Base-by-base conservation (phyloP, 2,888 invertebrate species). In the Ferdinandea cuprea region DNA sequence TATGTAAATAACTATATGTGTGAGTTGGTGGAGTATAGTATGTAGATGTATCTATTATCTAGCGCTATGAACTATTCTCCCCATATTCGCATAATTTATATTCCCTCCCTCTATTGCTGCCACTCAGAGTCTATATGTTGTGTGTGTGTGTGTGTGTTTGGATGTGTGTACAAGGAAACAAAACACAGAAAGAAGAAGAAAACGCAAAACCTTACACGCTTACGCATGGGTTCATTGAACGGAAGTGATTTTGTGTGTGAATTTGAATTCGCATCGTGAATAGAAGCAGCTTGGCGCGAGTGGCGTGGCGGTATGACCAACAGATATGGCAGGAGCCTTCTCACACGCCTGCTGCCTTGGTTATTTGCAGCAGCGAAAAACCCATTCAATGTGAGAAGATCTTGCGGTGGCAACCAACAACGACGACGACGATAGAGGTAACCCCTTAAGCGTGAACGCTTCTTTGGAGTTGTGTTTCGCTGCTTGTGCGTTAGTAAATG, bases 191-290 rank as follows among this genome's bases (percentile, higher is more conserved):
- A 13, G 58, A 66, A 48, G 25, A 35, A 73, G 17, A 17, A 63
- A 19, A 30, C 7, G 25, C 59, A 54, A 21, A 65, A 48, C 59
- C 46, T 73, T 79, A 54, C 86, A 86, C 87, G 87, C 88, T 88
- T 89, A 89, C 89, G 89, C 89, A 89, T 87, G 88, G 87, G 89
- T 89, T 89, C 89, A 89, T 88, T 89, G 89, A 87, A 89, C 89
- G 89, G 88, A 89, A 89, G 88, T 88, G 89, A 89, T 89, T 89
- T 89, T 69, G 72, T 81, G 72, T 72, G 61, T 61, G 73, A 78
- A 78, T 83, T 78, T 72, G 78, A 78, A 83, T 83, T 66, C 77
- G 42, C 30, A 15, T 44, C n/a, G 68, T n/a, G 48, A 52, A 50
- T 40, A 50, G 19, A 58, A 58, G n/a, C 25, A 48, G 5, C 15